Base-by-base conservation (phyloP, 2,888 invertebrate species). In the Unio delphinus region DNA sequence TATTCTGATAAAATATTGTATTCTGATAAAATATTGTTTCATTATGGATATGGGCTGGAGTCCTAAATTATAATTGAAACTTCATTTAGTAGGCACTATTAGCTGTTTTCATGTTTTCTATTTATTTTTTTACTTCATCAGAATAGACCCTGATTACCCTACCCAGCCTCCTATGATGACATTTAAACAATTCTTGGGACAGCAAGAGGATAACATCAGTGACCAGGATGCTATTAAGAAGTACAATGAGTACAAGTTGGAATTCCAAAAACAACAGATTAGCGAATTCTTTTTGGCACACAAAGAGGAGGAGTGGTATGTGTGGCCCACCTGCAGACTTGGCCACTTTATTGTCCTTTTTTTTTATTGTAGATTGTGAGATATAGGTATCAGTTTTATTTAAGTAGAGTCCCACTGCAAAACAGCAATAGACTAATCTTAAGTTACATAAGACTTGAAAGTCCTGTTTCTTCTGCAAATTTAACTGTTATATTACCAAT, bases 261-360 rank as follows among this genome's bases (percentile, higher is more conserved):
- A 99, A 87, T 99, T 98, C 90, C 95, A 95, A 86, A 93, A 96
- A 67, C 97, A 97, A 89, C 99, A 99, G 90, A 93, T 99, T 69
- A 97, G 97, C 91, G 98, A 99, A 90, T 99, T 99, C 92, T 99
- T 99, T 92, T 95, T 98, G 85, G 95, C 96, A 62, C 99, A 99
- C 92, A 99, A 99, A 91, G 99, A 99, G 88, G 99, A 99, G 91
- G 99, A 99, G 94, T 99, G 99, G 99, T 99, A 93, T 92, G 95
- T 45, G 45, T 45, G 45, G 45, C 45, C 45, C 45, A 15, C 45
- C 45, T 45, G 15, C 45, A 45, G 45, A 11, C 15, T 45, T 45
- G 45, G 45, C 45, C 45, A 45, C 45, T 63, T 45, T 63, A 6
- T 63, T 23, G 17, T 63, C 34, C 30, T 45, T 30, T 62, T 30